Evolutionary conservation across 2,113 vertebrate genomes (phyloP).

Genomic region (Ancistrus triradiatus): DNA sequence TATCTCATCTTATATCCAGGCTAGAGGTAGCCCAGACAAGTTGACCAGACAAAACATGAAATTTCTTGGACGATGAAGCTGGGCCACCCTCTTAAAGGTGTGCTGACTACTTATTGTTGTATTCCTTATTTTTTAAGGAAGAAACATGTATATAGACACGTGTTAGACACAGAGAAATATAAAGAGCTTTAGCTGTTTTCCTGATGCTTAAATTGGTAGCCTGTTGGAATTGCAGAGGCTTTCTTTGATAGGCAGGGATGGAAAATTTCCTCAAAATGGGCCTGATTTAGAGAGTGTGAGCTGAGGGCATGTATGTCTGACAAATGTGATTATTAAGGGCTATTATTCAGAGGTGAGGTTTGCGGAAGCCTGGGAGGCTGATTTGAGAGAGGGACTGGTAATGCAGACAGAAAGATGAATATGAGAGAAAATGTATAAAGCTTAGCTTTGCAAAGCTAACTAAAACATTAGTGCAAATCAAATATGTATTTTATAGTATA

Average conservation of each 20-base stretch:
- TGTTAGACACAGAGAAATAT: no score
- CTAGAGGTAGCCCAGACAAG: no score
- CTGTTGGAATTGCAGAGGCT: constrained; percentile 39
- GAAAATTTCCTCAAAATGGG: constrained; percentile 42
- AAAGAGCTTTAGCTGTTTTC: constrained; percentile 14
- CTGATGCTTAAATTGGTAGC: constrained; percentile 23
- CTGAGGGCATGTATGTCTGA: constrained; percentile 49
- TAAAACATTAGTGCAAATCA: no score
- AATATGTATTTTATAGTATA: no score
- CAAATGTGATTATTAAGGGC: constrained; percentile 62
- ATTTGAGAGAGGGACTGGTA: constrained; percentile 26
- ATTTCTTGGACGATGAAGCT: no score
- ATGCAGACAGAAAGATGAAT: constrained; percentile 44
- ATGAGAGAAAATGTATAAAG: constrained; percentile 5
- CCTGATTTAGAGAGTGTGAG: constrained; percentile 34
- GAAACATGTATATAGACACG: no score
- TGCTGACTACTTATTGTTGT: no score
- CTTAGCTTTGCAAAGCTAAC: no score
- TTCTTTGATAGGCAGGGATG: constrained; percentile 43
- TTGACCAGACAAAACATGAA: no score
- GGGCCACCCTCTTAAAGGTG: no score
- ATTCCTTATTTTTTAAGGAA: no score
- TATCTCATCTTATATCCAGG: no score
- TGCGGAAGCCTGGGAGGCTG: constrained; percentile 44
- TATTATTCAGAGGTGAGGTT: constrained; percentile 52